Percentiles rank a stretch among this genome's conserved stretches.
Evolutionary conservation across 2,113 vertebrate species (phyloP).

Genomic region (Smithornis capensis): DNA sequence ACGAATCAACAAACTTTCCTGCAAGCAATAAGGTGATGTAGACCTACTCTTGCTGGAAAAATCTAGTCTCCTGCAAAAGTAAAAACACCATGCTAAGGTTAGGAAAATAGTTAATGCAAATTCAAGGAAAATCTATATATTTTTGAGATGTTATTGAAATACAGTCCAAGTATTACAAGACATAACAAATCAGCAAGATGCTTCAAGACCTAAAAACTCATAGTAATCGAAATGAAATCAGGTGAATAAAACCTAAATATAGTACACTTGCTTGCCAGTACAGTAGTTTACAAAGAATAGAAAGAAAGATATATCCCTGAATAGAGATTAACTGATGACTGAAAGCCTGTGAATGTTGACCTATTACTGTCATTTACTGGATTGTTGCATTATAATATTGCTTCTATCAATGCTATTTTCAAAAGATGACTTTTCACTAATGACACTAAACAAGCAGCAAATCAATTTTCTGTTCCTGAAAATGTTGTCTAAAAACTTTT

Average conservation of each 20-base stretch:
- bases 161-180: not conserved
- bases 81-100: not conserved
- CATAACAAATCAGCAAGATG: not conserved
- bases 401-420: not conserved
- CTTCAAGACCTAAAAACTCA: not conserved
- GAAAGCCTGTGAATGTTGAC: not conserved
- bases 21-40: not conserved
- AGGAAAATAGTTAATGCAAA: not conserved
- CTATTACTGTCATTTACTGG: not conserved
- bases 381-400: not conserved
- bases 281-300: not conserved
- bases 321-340: not conserved
- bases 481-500: not conserved
- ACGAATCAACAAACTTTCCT: not conserved
- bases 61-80: not conserved
- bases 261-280: not conserved
- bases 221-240: not conserved
- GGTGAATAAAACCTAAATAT: not conserved
- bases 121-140: not conserved
- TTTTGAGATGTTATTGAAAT: not conserved
- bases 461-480: not conserved
- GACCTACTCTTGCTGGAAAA: not conserved
- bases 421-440: not conserved
- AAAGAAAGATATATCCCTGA: not conserved
- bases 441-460: not conserved